Evolutionary conservation across 2,888 invertebrate genomes (phyloP), one percentile per base, ranked within the genome.

Genomic region (Bhutanitis thaidina): DNA sequence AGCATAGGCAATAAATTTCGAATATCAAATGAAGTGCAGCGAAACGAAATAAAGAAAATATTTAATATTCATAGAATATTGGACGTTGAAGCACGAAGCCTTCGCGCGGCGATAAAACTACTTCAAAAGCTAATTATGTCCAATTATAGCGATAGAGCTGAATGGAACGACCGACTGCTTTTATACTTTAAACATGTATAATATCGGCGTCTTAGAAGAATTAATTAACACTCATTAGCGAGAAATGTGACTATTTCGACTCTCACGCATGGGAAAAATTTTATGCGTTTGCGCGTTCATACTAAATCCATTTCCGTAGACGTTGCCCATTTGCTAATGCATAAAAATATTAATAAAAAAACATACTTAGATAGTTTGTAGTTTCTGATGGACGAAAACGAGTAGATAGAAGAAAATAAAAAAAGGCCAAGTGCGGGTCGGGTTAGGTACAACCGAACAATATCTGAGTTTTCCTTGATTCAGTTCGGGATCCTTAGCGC

Each of bases 211-310:
- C 61, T 71, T 59, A 66, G 62, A 73, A 72, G 70, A 73, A 68
- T 71, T 72, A 74, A 79, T 78, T 73, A 71, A 67, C 58, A 60
- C 67, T 74, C 70, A 76, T 82, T 78, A 78, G 67, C 20, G 61
- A 53, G 61, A 65, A 65, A 63, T 65, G 67, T 45, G 34, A 51
- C 36, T 10, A 25, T 43, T 37, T 43, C 29, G 49, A 30, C 36
- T 27, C 49, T 16, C 27, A 14, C 35, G 40, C 27, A 25, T 12
- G 13, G 2, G 12, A 25, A 25, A 27, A 9, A 10, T 27, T 12
- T 20, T 12, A 9, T 7, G 4, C 2, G 8, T 20, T 3, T 3
- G 37, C 15, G 7, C 10, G 8, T 16, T 0, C 9, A 7, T n/a
- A 20, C n/a, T 15, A 12, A 1, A 32, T 12, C n/a, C 12, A 32